Evolutionary conservation across 2,888 invertebrate genomes (phyloP).

Genomic region (Clistopyga incitator): DNA sequence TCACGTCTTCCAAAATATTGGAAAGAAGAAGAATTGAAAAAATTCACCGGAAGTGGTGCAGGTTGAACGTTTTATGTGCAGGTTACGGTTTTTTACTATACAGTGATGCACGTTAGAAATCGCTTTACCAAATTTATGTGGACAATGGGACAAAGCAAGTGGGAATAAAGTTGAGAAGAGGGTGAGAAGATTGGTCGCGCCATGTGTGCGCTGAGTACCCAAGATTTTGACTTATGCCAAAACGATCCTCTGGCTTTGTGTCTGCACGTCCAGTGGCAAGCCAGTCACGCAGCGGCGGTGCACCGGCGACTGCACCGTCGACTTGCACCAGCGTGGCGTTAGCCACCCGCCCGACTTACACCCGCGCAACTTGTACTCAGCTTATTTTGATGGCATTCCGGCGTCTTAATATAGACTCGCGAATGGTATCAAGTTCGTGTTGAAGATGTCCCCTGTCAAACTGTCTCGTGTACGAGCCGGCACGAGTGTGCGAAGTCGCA

Average conservation of each 20-base stretch:
- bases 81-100: not conserved
- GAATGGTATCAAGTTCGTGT: conserved; percentile 79
- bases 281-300: conserved; percentile 22
- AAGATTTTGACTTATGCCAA: conserved; percentile 83
- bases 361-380: conserved; percentile 70
- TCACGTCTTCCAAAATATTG: no score
- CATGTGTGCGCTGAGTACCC: conserved; percentile 77
- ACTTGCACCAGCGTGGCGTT: conserved; percentile 68
- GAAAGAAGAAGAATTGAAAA: no score
- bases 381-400: conserved; percentile 82
- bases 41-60: not conserved
- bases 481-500: conserved; percentile 54
- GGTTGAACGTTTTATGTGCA: not conserved
- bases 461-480: conserved; percentile 67
- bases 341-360: conserved; percentile 68
- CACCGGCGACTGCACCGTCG: conserved; percentile 31
- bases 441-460: conserved; percentile 72
- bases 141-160: conserved; percentile 21
- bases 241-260: conserved; percentile 82
- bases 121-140: not conserved
- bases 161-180: conserved; percentile 54
- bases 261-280: conserved; percentile 70
- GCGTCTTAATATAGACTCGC: conserved; percentile 81
- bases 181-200: conserved; percentile 64
- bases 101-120: not conserved